phyloP scores from a whole-genome alignment of 2,888 invertebrate species.

The Lysandra bellargus region DNA sequence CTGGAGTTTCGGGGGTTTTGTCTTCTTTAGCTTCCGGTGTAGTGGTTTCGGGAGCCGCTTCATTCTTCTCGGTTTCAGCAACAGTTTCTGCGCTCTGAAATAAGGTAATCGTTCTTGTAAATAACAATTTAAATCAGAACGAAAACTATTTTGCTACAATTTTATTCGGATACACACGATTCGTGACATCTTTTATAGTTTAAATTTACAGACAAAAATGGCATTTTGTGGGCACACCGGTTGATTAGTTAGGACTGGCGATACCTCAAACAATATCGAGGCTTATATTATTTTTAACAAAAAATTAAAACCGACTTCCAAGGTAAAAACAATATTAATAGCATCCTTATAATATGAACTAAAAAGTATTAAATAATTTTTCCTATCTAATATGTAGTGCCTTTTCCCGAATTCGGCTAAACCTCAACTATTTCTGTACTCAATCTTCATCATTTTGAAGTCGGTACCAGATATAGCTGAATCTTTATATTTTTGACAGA shows the following conservation, averaged over 20 bases:
- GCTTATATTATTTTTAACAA: slow-evolving; percentile 38
- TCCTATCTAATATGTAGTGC: too few relatives aligned
- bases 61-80: slow-evolving; percentile 58
- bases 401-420: too few relatives aligned
- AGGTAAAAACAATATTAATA: too few relatives aligned
- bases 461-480: too few relatives aligned
- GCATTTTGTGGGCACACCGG: neutral
- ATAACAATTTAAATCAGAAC: neutral
- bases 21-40: slow-evolving; percentile 62
- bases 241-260: neutral
- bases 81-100: slow-evolving; percentile 66
- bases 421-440: too few relatives aligned
- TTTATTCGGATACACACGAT: neutral
- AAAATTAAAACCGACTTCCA: too few relatives aligned
- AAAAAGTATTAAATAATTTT: too few relatives aligned
- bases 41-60: slow-evolving; percentile 57
- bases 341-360: too few relatives aligned
- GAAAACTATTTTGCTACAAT: neutral
- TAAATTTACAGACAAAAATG: too few relatives aligned
- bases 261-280: neutral
- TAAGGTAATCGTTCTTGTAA: slow-evolving; percentile 19
- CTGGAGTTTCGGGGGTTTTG: slow-evolving; percentile 74
- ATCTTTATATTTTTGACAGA: too few relatives aligned
- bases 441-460: too few relatives aligned
- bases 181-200: neutral